Percentiles rank a stretch among this genome's conserved stretches.
These are phyloP conservation scores for Pangasius mekongensis DNA, from an alignment of 2,797 vertebrate genomes.

Conservation along the genomic window DNA sequence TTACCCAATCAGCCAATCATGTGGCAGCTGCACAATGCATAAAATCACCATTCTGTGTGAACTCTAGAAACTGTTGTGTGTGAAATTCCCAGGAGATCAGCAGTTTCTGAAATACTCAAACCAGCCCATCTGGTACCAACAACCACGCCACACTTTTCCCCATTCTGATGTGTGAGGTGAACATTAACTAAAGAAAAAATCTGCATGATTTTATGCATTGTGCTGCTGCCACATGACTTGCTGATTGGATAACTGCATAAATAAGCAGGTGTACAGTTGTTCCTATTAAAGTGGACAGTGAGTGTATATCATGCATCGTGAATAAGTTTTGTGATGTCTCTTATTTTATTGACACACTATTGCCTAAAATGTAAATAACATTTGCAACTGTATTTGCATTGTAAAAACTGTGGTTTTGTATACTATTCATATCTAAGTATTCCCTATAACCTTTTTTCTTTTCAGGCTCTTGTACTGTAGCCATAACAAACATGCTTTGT, in stretches of 20 bases:
- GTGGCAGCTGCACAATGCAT: background rate
- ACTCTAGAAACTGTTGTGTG: background rate
- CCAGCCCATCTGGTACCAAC: background rate
- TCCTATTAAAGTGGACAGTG: background rate
- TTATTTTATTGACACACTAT: background rate
- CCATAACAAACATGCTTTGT: constrained; percentile 13
- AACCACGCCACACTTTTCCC: background rate
- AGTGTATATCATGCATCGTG: background rate
- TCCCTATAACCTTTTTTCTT: background rate
- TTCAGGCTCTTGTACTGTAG: constrained; percentile 6
- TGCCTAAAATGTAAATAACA: background rate
- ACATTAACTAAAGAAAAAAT: background rate
- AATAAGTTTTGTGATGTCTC: background rate
- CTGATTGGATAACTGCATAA: background rate
- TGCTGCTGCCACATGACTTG: background rate
- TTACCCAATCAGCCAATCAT: background rate
- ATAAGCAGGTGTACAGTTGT: background rate
- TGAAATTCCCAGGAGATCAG: background rate
- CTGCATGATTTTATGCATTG: background rate
- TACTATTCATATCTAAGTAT: background rate
- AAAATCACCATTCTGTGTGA: background rate
- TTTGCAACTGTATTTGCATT: background rate
- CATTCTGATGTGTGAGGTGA: background rate
- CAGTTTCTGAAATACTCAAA: background rate
- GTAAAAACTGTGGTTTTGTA: background rate